A percentile compares a stretch with the other conserved stretches of the same genome.
phyloP scores from a whole-genome alignment of 2,113 vertebrate genomes.

The Baryphthengus martii region DNA sequence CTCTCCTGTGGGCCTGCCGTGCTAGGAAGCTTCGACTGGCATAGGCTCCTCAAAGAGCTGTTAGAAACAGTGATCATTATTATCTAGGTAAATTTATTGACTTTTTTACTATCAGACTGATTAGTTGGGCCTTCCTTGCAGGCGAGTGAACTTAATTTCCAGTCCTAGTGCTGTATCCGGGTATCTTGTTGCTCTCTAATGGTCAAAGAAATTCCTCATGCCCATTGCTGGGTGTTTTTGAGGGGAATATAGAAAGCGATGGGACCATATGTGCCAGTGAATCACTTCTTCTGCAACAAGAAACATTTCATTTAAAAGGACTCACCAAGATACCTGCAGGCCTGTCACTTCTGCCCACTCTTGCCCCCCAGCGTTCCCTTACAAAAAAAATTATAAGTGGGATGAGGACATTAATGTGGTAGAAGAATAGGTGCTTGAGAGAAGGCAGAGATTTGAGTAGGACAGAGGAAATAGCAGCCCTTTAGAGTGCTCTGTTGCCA shows the following conservation, averaged over 20 bases:
- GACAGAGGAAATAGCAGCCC: not conserved
- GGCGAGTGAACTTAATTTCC: not conserved
- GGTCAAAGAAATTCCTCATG: not conserved
- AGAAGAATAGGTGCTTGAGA: not conserved
- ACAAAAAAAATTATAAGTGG: not conserved
- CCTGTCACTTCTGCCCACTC: not conserved
- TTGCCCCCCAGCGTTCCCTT: not conserved
- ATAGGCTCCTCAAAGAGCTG: not conserved
- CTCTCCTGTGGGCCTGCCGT: not conserved
- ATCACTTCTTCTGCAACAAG: not conserved
- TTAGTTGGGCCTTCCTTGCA: not conserved
- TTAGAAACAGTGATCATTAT: not conserved
- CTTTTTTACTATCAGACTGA: not conserved
- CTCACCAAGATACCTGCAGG: not conserved
- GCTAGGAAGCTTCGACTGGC: not conserved
- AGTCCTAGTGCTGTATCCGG: not conserved
- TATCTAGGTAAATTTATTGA: not conserved
- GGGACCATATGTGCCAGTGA: not conserved
- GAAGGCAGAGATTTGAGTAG: not conserved
- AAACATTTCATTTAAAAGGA: not conserved
- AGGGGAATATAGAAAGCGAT: not conserved
- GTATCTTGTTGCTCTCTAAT: not conserved
- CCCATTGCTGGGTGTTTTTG: fast-evolving
- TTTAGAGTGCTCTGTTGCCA: not conserved
- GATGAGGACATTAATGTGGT: not conserved